phyloP scores from a whole-genome alignment of 1,140 invertebrate species.

The Oppia nitens region DNA sequence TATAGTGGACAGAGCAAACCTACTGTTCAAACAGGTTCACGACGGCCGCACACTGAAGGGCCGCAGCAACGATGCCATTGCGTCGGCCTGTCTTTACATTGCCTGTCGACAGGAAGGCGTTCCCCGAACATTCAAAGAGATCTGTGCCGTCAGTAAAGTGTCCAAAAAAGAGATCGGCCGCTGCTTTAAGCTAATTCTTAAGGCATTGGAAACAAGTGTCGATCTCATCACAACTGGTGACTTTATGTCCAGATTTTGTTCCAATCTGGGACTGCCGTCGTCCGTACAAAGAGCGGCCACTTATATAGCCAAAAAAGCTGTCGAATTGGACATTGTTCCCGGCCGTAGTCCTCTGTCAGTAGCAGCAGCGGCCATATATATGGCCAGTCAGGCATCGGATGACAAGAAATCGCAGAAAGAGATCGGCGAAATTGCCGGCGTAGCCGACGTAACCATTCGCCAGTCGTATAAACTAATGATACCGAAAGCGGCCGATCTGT shows the following conservation, averaged over 20 bases:
- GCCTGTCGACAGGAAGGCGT: conserved; percentile 97
- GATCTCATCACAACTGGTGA: conserved; percentile 96
- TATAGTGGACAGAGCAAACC: conserved; percentile 78
- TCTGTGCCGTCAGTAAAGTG: conserved; percentile 31
- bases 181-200: conserved; percentile 84
- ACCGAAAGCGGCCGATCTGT: conserved; percentile 72
- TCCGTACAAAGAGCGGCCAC: conserved; percentile 88
- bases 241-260: conserved; percentile 66
- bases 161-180: conserved; percentile 98
- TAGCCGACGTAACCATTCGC: conserved; percentile 94
- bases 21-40: conserved; percentile 93
- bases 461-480: conserved; percentile 98
- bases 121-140: conserved; percentile 77
- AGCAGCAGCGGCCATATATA: conserved; percentile 97
- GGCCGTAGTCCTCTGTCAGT: conserved; percentile 94
- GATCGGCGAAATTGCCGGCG: conserved; percentile 95
- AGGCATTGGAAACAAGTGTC: conserved; percentile 76
- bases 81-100: conserved; percentile 95
- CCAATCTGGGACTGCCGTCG: conserved; percentile 54
- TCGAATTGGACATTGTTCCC: conserved; percentile 91
- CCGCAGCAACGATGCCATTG: conserved; percentile 90
- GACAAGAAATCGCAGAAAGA: conserved; percentile 91
- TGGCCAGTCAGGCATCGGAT: conserved; percentile 91
- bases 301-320: conserved; percentile 87
- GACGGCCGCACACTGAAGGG: conserved; percentile 92